These are phyloP conservation scores for Dolichallabes microphthalmus DNA, from an alignment of 2,113 vertebrate species.

Conservation along the genomic window DNA sequence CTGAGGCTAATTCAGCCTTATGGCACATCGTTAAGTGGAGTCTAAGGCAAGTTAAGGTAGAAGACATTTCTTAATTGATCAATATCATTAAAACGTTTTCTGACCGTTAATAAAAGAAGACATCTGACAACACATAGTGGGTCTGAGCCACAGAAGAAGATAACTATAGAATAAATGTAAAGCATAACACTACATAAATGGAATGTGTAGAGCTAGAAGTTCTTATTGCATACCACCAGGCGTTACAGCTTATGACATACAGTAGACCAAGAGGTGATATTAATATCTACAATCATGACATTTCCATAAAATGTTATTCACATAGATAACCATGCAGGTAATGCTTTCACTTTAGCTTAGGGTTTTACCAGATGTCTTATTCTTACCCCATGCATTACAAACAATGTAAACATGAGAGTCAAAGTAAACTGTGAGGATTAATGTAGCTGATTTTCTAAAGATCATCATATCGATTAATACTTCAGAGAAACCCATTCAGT, in stretches of 20 bases:
- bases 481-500: neutral
- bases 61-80: neutral
- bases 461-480: neutral
- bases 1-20: slow-evolving; percentile 27
- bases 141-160: too few species aligned
- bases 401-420: neutral
- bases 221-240: neutral
- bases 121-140: neutral
- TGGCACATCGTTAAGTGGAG: slow-evolving; percentile 55
- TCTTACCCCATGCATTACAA: neutral
- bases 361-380: neutral
- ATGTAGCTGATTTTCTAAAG: neutral
- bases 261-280: neutral
- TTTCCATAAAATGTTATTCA: neutral
- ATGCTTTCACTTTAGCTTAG: neutral
- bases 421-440: neutral
- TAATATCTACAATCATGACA: neutral
- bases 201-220: slow-evolving; percentile 12
- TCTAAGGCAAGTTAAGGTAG: slow-evolving; percentile 34
- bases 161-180: neutral
- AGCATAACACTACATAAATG: neutral
- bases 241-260: neutral
- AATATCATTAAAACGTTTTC: neutral
- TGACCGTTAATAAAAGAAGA: neutral
- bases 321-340: too few species aligned